These are phyloP conservation scores for Tenodera sinensis DNA, from an alignment of 2,888 invertebrate species.

Conservation along the genomic window DNA sequence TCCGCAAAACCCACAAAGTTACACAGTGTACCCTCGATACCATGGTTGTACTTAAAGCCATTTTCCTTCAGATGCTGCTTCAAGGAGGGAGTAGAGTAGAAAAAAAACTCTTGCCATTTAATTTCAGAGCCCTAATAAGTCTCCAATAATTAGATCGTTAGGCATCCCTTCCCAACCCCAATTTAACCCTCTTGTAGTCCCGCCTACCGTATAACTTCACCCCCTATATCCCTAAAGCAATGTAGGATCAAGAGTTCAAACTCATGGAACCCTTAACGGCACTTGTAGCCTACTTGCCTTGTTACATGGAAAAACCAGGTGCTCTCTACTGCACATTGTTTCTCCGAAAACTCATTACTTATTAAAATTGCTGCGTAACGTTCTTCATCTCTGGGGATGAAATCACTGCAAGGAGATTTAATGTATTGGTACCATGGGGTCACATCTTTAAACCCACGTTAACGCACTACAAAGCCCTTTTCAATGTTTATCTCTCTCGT, in stretches of 20 bases:
- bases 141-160: constrained; percentile 19
- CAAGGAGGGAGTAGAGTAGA: not conserved
- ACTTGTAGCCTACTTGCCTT: not conserved
- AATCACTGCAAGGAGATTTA: not conserved
- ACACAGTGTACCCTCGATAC: not conserved
- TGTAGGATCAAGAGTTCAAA: not conserved
- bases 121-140: constrained; percentile 17
- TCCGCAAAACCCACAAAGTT: not conserved
- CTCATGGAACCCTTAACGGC: not conserved
- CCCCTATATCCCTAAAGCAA: not conserved
- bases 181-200: not conserved
- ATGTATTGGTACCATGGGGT: not conserved
- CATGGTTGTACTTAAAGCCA: not conserved
- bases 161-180: not conserved
- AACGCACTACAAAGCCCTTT: not conserved
- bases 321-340: not conserved
- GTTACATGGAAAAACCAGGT: not conserved
- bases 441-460: not conserved
- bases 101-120: constrained; percentile 4
- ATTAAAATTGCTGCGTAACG: not conserved
- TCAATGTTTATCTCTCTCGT: too few species aligned
- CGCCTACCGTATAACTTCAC: not conserved
- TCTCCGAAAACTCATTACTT: not conserved
- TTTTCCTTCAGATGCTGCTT: not conserved
- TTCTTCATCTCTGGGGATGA: not conserved